Evolutionary conservation across 2,113 vertebrate genomes (phyloP).

Genomic region (Psephotus haematonotus): DNA sequence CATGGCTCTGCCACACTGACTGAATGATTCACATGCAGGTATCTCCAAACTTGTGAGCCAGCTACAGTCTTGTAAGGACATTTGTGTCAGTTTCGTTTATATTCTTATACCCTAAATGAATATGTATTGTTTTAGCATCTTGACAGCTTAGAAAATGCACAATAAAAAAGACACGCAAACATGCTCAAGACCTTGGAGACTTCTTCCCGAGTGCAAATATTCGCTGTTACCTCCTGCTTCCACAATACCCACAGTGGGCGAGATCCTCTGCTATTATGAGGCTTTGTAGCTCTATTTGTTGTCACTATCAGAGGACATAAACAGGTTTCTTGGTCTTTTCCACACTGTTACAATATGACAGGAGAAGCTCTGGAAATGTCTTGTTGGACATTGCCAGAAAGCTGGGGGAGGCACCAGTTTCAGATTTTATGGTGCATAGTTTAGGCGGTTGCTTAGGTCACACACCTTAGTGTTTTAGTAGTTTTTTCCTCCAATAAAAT

Average conservation of each 20-base stretch:
- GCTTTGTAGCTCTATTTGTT: neutral
- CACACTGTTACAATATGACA: neutral
- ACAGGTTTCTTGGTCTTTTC: neutral
- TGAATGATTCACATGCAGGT: neutral
- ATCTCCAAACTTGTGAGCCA: neutral
- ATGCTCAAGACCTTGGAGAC: neutral
- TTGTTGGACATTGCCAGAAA: neutral
- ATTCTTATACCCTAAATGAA: neutral
- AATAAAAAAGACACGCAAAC: neutral
- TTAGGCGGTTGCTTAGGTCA: neutral
- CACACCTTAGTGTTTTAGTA: neutral
- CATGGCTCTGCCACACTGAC: accelerated
- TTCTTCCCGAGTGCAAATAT: neutral
- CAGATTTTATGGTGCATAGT: neutral
- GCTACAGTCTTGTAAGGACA: neutral
- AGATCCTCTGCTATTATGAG: neutral
- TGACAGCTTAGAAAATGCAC: neutral
- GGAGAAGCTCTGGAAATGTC: neutral
- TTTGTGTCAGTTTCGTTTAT: neutral
- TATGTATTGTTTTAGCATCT: accelerated
- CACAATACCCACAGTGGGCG: neutral
- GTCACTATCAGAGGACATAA: neutral
- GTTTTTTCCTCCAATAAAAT: neutral
- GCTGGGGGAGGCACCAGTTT: neutral
- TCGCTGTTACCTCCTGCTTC: neutral